Base-by-base conservation (phyloP, 1,140 invertebrate genomes). In the Drosophila ohnishii region DNA sequence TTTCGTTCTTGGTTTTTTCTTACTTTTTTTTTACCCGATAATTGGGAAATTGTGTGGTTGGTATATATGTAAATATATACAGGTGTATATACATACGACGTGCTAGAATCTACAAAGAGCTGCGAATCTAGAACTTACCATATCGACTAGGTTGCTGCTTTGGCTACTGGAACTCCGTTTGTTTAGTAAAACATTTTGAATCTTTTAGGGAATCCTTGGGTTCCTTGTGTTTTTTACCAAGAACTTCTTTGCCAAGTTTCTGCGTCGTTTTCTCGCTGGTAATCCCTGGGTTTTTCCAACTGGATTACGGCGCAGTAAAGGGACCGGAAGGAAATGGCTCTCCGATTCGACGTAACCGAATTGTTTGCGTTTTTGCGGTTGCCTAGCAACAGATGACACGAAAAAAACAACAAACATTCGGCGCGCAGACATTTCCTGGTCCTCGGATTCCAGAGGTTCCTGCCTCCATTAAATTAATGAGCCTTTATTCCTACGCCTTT, bases 281-380 rank as follows among this genome's bases (percentile, higher is more conserved):
- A 69, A 44, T 69, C 44, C 45, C 45, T n/a, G 37, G 65, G 13
- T 62, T 69, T 61, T 69, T 66, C 62, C 65, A 71, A 71, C 30
- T 71, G 65, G 51, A 71, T 71, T 71, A 71, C 66, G 65, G 67
- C 53, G 69, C 60, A 74, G 51, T 78, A 89, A 80, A 71, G 61
- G 66, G 80, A 85, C 85, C 85, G 84, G 85, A 88, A 88, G 84
- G 84, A 87, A 82, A 70, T 87, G 58, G 75, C 81, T 48, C 51
- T 55, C 34, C 5, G 51, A 55, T 69, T 74, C 65, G 53, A 81
- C 78, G 78, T 81, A 81, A 81, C 78, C 30, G 42, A 65, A 71
- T 85, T 81, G 83, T 87, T 87, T 87, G 73, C 32, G 37, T 69
- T 79, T 87, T 80, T 74, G 73, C 64, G 51, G 84, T 88, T 88